Conservation (phyloP, 1,140 invertebrate genomes). For the Globodera rostochiensis region DNA sequence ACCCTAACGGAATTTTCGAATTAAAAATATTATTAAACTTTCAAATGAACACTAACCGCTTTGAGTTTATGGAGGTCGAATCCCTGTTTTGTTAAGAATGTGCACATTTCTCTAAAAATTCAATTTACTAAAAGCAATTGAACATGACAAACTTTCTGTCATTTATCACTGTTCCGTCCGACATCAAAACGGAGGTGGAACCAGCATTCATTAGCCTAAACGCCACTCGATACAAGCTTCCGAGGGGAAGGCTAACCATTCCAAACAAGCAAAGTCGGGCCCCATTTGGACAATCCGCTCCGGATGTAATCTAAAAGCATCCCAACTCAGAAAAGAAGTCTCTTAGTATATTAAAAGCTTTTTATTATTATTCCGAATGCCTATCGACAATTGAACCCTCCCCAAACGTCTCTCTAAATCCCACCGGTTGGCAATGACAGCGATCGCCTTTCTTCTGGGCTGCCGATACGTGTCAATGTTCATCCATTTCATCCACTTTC, state of each 20-base stretch:
- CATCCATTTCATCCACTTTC: conserved; percentile 7
- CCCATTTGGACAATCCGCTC: conserved; percentile 54
- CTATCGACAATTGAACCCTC: no score
- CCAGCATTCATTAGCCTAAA: conserved; percentile 59
- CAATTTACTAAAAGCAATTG: no score
- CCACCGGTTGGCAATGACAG: neutral
- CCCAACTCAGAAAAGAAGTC: neutral
- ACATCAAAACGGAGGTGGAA: conserved; percentile 54
- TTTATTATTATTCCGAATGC: no score
- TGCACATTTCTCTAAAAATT: conserved; percentile 46
- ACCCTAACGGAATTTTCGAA: conserved; percentile 20
- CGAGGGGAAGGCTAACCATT: conserved; percentile 43
- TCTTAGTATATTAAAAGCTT: no score
- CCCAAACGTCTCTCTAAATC: neutral
- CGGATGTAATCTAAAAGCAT: conserved; percentile 39
- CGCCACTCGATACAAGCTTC: neutral
- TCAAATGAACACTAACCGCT: neutral
- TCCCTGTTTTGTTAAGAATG: conserved; percentile 46
- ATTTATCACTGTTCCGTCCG: conserved; percentile 54
- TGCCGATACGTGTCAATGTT: conserved; percentile 1
- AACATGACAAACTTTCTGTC: neutral
- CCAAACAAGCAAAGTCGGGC: conserved; percentile 61
- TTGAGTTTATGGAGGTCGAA: conserved; percentile 21
- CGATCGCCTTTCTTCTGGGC: neutral
- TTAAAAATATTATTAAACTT: conserved; percentile 11